A percentile compares a stretch with the other conserved stretches of the same genome.
Conservation (phyloP, 2,888 invertebrate species). For the Catocala fraxini region DNA sequence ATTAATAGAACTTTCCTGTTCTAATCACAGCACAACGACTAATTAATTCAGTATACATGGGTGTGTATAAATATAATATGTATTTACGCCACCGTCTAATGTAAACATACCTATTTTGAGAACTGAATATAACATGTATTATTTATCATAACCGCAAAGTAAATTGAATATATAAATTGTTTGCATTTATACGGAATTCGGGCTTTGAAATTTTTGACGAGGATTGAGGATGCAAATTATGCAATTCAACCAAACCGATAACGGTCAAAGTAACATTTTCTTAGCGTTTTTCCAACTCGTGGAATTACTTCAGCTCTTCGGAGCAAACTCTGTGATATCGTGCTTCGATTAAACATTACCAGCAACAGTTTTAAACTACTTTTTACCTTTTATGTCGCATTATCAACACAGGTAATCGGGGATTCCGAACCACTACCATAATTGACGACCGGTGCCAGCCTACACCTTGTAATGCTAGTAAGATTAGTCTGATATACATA, state of each 20-base stretch:
- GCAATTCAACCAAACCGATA: conserved; percentile 55
- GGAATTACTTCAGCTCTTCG: conserved; percentile 62
- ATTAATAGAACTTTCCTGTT: not conserved
- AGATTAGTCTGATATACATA: not conserved
- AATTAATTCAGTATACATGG: not conserved
- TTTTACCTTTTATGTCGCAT: conserved; percentile 53
- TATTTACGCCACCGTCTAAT: too few species aligned
- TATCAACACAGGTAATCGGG: not conserved
- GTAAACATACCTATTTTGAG: too few species aligned
- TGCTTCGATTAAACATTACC: conserved; percentile 68
- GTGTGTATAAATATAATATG: too few species aligned
- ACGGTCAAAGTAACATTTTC: conserved; percentile 56
- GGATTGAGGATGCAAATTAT: conserved; percentile 29
- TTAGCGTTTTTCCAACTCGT: conserved; percentile 72
- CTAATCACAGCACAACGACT: conserved; percentile 1
- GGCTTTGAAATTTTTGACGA: not conserved
- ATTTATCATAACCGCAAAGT: too few species aligned
- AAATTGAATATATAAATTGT: too few species aligned
- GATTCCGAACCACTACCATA: not conserved
- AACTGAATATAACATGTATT: too few species aligned
- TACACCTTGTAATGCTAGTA: not conserved
- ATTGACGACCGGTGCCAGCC: not conserved
- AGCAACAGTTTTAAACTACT: conserved; percentile 61
- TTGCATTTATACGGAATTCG: too few species aligned
- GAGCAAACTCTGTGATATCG: conserved; percentile 72